A percentile compares a stretch with the other conserved stretches of the same genome.
Conservation (phyloP, 2,113 vertebrate genomes). For the Aptenodytes forsteri region DNA sequence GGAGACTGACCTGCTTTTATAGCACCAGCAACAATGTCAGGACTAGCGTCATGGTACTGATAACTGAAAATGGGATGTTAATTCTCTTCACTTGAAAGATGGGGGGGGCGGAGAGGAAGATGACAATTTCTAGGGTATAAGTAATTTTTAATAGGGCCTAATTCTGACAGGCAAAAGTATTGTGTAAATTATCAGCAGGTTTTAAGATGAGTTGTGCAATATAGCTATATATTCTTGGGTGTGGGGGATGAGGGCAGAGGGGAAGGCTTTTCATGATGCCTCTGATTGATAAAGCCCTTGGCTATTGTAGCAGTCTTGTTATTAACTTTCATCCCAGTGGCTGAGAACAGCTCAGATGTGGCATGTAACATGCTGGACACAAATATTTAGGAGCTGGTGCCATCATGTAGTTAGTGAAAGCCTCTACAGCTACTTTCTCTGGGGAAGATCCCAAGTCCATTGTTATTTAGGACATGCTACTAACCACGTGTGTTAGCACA, state of each 20-base stretch:
- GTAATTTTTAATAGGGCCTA: not conserved
- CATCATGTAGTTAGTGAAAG: not conserved
- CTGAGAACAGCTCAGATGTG: not conserved
- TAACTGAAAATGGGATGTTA: not conserved
- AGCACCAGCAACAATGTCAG: not conserved
- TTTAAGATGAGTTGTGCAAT: not conserved
- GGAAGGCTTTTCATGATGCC: not conserved
- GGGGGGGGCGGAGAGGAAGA: not conserved
- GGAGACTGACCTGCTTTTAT: not conserved
- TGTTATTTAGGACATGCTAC: not conserved
- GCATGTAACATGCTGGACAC: not conserved
- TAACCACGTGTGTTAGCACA: accelerated
- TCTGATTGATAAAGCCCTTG: not conserved
- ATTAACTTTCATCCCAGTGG: not conserved
- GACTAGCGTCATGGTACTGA: not conserved
- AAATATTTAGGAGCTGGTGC: not conserved
- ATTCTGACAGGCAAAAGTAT: not conserved
- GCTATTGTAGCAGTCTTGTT: not conserved
- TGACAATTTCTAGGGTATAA: not conserved
- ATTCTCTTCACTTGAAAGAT: not conserved
- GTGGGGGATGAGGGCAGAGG: not conserved
- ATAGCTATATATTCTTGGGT: not conserved
- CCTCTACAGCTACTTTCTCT: not conserved
- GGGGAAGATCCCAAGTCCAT: not conserved
- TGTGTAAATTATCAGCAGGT: not conserved